Evolutionary conservation across 2,113 vertebrate genomes (phyloP).

Genomic region (Pimephales promelas): DNA sequence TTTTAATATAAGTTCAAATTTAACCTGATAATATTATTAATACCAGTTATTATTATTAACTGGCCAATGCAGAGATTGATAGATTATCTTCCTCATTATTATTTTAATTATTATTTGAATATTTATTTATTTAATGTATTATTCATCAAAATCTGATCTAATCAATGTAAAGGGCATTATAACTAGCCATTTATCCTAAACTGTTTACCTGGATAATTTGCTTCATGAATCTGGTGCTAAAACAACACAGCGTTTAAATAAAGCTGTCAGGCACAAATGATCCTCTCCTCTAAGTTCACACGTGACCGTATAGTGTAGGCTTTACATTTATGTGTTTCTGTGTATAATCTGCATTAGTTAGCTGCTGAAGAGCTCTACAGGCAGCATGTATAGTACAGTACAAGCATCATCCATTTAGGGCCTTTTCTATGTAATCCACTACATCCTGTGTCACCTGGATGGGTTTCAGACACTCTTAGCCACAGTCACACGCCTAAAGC

Average conservation of each 20-base stretch:
- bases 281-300: not conserved
- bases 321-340: not conserved
- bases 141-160: not conserved
- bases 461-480: constrained; percentile 38
- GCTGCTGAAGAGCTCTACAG: constrained; percentile 10
- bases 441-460: constrained; percentile 42
- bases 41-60: too few species aligned
- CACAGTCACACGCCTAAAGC: constrained; percentile 25
- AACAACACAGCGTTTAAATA: not conserved
- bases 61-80: too few species aligned
- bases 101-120: not conserved
- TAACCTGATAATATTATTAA: too few species aligned
- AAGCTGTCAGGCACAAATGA: not conserved
- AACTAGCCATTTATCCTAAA: not conserved
- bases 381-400: not conserved
- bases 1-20: too few species aligned
- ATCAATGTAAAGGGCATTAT: not conserved
- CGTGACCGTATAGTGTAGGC: not conserved
- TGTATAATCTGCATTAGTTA: constrained; percentile 15
- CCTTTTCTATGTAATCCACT: constrained; percentile 39
- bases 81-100: too few species aligned
- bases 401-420: constrained; percentile 33
- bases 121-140: not conserved
- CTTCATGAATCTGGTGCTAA: constrained; percentile 2
- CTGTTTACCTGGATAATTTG: constrained; percentile 15